Evolutionary conservation across 2,797 vertebrate species (phyloP), one percentile per base, ranked within the genome.

Genomic region (Caiman crocodilus): DNA sequence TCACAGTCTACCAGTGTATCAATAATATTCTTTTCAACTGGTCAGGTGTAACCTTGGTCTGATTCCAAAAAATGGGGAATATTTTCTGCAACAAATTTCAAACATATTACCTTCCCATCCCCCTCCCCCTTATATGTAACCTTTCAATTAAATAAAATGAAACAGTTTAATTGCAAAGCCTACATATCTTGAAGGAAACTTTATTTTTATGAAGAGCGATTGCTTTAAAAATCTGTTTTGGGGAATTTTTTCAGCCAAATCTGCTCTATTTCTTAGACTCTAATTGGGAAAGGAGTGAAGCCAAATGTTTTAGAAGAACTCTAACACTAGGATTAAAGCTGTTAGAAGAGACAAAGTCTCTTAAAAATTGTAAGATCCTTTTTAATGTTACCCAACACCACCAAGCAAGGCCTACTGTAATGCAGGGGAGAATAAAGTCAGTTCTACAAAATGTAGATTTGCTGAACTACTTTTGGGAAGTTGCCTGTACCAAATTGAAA

Each of bases 331-430:
- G 82, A 78, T 82, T 80, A 90, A 95, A 92, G 57, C 82, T 96
- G 80, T 55, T 88, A 94, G 67, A 82, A 26, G 30, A 90, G 82
- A 78, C 42, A 95, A 92, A 90, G 73, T 84, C 85, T 92, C 91
- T 85, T 35, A 58, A 58, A 91, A 95, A 95, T 96, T 94, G 79
- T 79, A 88, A 87, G 93, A 88, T 93, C 87, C 90, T 82, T 92
- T 96, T 58, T 85, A 94, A 84, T 91, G 93, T 95, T 94, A 94
- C 94, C 96, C 91, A 91, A 75, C 81, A 88, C 90, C 57, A 94
- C 84, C 91, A 92, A 82, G 92, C 79, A 92, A 63, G 91, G 63
- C 42, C 80, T 82, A 0, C 77, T 73, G 35, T 57, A 82, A 82
- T 1, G 26, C 81, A 14, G 16, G 14, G 16, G 61, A 58, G 15